Percentiles rank a stretch among this genome's conserved stretches.
phyloP scores from a whole-genome alignment of 2,113 vertebrate genomes.

The Austrofundulus limnaeus region DNA sequence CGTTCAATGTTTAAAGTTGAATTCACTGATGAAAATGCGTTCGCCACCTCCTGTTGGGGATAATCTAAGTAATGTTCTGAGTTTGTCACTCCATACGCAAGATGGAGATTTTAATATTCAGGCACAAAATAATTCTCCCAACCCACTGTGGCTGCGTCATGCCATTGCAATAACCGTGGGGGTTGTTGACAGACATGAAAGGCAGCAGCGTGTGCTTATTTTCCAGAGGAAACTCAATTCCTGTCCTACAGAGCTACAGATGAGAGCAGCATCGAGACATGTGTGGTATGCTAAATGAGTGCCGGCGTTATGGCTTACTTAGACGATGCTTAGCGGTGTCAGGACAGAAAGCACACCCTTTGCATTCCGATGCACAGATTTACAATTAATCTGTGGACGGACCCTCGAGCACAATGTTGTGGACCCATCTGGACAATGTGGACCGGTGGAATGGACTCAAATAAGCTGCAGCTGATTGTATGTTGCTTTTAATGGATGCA shows the following conservation, averaged over 20 bases:
- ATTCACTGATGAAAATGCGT: not conserved
- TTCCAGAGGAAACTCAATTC: slow-evolving; percentile 58
- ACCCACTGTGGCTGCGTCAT: slow-evolving; percentile 10
- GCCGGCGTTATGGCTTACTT: slow-evolving; percentile 20
- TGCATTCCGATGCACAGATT: slow-evolving; percentile 13
- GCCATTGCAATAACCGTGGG: slow-evolving; percentile 26
- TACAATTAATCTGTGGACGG: slow-evolving; percentile 1
- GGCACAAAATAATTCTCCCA: slow-evolving; percentile 2
- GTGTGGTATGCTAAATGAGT: slow-evolving; percentile 47
- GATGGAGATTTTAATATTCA: slow-evolving; percentile 17
- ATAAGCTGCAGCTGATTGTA: slow-evolving; percentile 30
- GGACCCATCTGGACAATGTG: slow-evolving; percentile 2
- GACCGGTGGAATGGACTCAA: slow-evolving; percentile 27
- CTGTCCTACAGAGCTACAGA: slow-evolving; percentile 52
- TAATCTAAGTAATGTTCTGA: slow-evolving; percentile 1
- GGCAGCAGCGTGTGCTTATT: slow-evolving; percentile 47
- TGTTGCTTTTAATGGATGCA: slow-evolving; percentile 9
- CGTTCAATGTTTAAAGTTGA: not conserved
- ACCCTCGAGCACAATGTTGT: not conserved
- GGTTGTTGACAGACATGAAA: slow-evolving; percentile 64
- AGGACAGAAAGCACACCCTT: slow-evolving; percentile 1
- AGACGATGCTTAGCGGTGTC: slow-evolving; percentile 29
- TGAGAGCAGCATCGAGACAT: slow-evolving; percentile 50
- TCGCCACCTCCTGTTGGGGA: not conserved
- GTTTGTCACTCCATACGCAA: slow-evolving; percentile 1